Conservation (phyloP, 2,888 invertebrate species). For the Troilus luridus region DNA sequence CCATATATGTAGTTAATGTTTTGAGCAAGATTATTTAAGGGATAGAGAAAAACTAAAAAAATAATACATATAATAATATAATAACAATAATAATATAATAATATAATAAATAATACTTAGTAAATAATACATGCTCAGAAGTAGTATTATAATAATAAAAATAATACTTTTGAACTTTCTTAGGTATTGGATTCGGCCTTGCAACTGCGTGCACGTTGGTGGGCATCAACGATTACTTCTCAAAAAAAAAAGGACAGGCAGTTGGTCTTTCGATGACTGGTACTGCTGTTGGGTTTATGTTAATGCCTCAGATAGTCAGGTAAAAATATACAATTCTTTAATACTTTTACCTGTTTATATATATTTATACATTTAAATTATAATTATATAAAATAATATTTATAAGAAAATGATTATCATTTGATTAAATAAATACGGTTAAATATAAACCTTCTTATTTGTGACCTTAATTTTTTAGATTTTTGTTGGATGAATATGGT, state of each 20-base stretch:
- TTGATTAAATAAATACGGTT: not conserved
- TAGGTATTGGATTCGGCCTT: constrained; percentile 80
- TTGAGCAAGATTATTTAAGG: not conserved
- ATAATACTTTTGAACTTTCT: not conserved
- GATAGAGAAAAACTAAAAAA: too few relatives aligned
- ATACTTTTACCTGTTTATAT: too few relatives aligned
- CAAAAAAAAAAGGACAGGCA: constrained; percentile 78
- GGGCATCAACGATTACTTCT: constrained; percentile 81
- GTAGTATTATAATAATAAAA: not conserved
- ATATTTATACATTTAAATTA: too few relatives aligned
- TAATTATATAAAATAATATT: too few relatives aligned
- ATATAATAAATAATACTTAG: too few relatives aligned
- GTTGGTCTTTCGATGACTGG: constrained; percentile 83
- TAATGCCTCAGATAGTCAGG: constrained; percentile 79
- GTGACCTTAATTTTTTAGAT: constrained; percentile 67
- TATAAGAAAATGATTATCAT: too few relatives aligned
- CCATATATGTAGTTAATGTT: not conserved
- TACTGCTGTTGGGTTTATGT: constrained; percentile 81
- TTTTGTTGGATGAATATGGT: constrained; percentile 77
- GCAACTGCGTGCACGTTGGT: constrained; percentile 81
- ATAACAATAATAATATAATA: not conserved
- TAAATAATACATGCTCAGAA: not conserved
- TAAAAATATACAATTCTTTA: constrained; percentile 26
- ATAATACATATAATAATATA: not conserved
- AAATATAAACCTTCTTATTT: not conserved